Evolutionary conservation across 2,888 invertebrate species (phyloP).

Genomic region (Rhamphomyia laevipes): DNA sequence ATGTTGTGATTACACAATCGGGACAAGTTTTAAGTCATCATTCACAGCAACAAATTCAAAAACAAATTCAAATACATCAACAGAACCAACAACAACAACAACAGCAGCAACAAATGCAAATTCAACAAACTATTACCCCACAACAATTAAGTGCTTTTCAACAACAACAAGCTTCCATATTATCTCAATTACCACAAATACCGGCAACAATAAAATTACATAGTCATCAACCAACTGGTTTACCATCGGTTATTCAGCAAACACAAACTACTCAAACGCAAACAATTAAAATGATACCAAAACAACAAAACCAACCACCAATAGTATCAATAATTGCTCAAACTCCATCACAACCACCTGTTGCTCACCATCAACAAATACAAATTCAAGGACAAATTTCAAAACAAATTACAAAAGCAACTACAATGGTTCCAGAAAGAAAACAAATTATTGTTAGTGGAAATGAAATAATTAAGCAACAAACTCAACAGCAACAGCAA

Average conservation of each 20-base stretch:
- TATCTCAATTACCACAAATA: slow-evolving; percentile 34
- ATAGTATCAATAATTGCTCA: slow-evolving; percentile 2
- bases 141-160: slow-evolving; percentile 6
- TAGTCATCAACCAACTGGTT: slow-evolving; percentile 36
- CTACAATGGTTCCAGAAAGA: slow-evolving; percentile 10
- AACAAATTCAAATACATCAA: slow-evolving; percentile 44
- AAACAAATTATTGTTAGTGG: slow-evolving; percentile 12
- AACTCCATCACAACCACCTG: slow-evolving; percentile 6
- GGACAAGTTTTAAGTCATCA: slow-evolving; percentile 14
- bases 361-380: slow-evolving; percentile 4
- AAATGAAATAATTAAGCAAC: slow-evolving; percentile 18
- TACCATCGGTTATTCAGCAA: background rate
- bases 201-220: slow-evolving; percentile 41
- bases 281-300: slow-evolving; percentile 41
- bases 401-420: slow-evolving; percentile 12
- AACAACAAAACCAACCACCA: slow-evolving; percentile 15
- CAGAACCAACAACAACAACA: slow-evolving; percentile 23
- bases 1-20: slow-evolving; percentile 12
- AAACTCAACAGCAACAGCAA: slow-evolving; percentile 17
- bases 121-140: slow-evolving; percentile 7
- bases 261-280: slow-evolving; percentile 21
- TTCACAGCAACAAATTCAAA: slow-evolving; percentile 26
- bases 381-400: slow-evolving; percentile 9
- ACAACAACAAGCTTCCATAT: slow-evolving; percentile 24
- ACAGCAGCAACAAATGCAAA: slow-evolving; percentile 24